These are phyloP conservation scores for Montipora capricornis DNA, from an alignment of 64 coral and sea anemone species.

Conservation along the genomic window DNA sequence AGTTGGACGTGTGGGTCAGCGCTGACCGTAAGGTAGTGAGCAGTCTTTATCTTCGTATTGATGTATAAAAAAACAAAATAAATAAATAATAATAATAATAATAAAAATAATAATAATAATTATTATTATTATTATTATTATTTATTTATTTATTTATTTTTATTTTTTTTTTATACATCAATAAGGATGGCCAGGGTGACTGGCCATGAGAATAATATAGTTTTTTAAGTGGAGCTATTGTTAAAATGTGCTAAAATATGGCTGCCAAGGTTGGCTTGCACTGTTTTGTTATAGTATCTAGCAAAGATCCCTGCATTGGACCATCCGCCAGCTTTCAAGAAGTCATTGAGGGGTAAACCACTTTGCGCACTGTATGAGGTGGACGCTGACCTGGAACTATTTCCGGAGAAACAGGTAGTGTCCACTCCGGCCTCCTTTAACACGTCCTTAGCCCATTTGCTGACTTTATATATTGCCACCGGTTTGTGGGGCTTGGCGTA, in stretches of 20 bases:
- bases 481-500: constrained; percentile 32
- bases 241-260: no score
- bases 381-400: constrained; percentile 39
- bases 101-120: no score
- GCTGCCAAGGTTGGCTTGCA: constrained; percentile 2
- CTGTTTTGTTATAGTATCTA: constrained; percentile 45
- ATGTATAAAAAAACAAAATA: no score
- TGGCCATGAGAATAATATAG: constrained; percentile 4
- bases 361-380: constrained; percentile 24
- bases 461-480: background rate
- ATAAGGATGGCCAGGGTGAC: background rate
- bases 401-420: no score
- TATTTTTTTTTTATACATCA: background rate
- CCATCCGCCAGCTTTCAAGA: constrained; percentile 57
- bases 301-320: background rate
- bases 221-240: background rate
- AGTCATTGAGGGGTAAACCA: constrained; percentile 50
- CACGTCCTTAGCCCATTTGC: constrained; percentile 36
- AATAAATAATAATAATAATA: no score
- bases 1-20: no score
- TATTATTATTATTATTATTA: no score
- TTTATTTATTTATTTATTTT: no score
- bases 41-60: no score
- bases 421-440: background rate
- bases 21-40: no score